phyloP scores from a whole-genome alignment of 2,113 vertebrate species.

The Myodes glareolus region DNA sequence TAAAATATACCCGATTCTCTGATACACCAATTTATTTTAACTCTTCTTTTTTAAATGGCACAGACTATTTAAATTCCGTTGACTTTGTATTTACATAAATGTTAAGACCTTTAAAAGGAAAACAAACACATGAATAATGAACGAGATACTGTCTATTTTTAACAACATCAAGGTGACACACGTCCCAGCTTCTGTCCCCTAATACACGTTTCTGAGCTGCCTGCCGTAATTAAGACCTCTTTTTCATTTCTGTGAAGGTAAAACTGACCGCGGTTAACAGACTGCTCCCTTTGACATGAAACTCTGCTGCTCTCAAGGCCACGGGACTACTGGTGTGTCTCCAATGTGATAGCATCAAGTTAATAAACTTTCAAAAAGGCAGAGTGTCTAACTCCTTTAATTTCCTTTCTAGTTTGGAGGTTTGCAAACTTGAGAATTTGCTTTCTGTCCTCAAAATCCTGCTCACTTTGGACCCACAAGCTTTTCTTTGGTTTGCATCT shows the following conservation, averaged over 20 bases:
- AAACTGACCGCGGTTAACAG: not conserved
- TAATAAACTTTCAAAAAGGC: not conserved
- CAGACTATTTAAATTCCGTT: conserved; percentile 15
- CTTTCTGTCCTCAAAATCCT: not conserved
- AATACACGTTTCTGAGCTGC: not conserved
- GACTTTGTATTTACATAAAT: not conserved
- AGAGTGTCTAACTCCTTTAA: not conserved
- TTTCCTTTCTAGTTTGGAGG: not conserved
- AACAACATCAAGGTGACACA: not conserved
- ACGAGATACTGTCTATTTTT: not conserved
- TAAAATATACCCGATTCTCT: not conserved
- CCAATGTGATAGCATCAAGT: not conserved
- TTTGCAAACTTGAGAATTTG: not conserved
- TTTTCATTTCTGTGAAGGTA: not conserved
- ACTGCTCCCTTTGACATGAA: not conserved
- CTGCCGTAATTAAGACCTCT: not conserved
- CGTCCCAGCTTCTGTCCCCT: not conserved
- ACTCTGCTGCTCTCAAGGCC: not conserved
- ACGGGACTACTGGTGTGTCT: not conserved
- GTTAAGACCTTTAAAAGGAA: not conserved
- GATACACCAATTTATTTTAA: not conserved
- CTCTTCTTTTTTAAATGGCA: not conserved
- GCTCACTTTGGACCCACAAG: not conserved
- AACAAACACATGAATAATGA: not conserved
- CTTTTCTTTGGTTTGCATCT: not conserved